Base-by-base conservation (phyloP, 2,888 invertebrate genomes). In the Aphidoletes aphidimyza region DNA sequence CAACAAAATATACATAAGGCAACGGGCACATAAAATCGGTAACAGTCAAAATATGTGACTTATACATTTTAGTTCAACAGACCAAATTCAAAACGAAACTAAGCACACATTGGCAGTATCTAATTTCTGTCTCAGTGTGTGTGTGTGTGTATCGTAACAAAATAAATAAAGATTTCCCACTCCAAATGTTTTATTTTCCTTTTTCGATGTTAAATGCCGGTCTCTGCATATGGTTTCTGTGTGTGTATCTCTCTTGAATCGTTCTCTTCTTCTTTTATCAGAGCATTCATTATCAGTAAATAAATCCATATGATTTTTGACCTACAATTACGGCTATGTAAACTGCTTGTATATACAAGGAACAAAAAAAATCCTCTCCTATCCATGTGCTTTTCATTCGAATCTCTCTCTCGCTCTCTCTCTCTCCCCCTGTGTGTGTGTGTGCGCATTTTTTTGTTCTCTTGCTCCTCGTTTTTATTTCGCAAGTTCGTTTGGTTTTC, bases 281-380 rank as follows among this genome's bases (percentile, higher is more conserved):
- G 37, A n/a, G 81, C 37, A 81, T 81, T 81, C 81, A 81, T 81
- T 81, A 81, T 81, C 81, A 81, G 81, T 81, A 81, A 81, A 36
- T 81, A 81, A 81, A 81, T 81, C 81, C 81, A 81, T 81, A 81
- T 81, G 81, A 81, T 81, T 81, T 81, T 81, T 81, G 81, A 81
- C 81, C 81, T 81, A 81, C 81, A 81, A 81, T 81, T 36, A 81
- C 37, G 36, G 36, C 37, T 81, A 81, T 81, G 81, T 81, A 37
- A 22, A 81, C 36, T n/a, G 9, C 37, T 69, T 81, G 36, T 81
- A 37, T 36, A 36, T 81, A 81, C 37, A 78, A 19, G 34, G 17
- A 47, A 54, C 3, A 54, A 81, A 37, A 81, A 81, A 81, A 81
- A 37, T 69, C 14, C 69, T 30, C 34, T 69, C 30, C 69, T 69